Evolutionary conservation across 1,140 invertebrate species (phyloP).

Genomic region (Heliconius himera): DNA sequence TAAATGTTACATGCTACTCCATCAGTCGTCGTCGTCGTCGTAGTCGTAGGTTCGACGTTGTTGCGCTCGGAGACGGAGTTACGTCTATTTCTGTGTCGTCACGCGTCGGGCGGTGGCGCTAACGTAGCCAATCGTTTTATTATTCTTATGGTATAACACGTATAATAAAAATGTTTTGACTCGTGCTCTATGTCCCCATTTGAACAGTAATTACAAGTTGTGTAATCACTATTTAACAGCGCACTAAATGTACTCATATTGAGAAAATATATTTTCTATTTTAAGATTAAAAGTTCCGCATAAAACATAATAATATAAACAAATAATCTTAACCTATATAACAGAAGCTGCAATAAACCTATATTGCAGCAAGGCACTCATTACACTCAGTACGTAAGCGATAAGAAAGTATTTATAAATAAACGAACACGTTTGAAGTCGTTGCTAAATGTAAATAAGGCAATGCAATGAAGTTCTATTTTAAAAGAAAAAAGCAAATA

Average conservation of each 20-base stretch:
- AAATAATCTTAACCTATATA: constrained; percentile 15
- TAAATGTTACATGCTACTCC: constrained; percentile 56
- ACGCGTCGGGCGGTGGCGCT: constrained; percentile 21
- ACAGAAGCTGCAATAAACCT: constrained; percentile 17
- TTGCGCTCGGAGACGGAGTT: constrained; percentile 38
- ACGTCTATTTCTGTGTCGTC: constrained; percentile 32
- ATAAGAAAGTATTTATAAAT: constrained; percentile 24
- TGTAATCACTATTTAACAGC: background rate
- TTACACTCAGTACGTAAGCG: constrained; percentile 12
- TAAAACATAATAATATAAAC: background rate
- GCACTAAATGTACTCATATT: background rate
- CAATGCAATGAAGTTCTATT: background rate
- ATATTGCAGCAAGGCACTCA: constrained; percentile 18
- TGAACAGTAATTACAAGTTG: constrained; percentile 3
- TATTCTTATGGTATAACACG: constrained; percentile 32
- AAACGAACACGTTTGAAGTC: background rate
- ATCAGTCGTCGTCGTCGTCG: constrained; percentile 30
- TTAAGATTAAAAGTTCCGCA: background rate
- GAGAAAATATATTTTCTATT: background rate
- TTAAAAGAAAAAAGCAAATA: background rate
- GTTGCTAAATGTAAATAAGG: constrained; percentile 15
- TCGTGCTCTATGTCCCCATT: constrained; percentile 26
- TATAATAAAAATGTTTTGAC: constrained; percentile 28
- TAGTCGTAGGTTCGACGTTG: constrained; percentile 35
- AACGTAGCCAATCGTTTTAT: constrained; percentile 41